phyloP scores from a whole-genome alignment of 1,140 invertebrate species.

The Trichogramma pretiosum region DNA sequence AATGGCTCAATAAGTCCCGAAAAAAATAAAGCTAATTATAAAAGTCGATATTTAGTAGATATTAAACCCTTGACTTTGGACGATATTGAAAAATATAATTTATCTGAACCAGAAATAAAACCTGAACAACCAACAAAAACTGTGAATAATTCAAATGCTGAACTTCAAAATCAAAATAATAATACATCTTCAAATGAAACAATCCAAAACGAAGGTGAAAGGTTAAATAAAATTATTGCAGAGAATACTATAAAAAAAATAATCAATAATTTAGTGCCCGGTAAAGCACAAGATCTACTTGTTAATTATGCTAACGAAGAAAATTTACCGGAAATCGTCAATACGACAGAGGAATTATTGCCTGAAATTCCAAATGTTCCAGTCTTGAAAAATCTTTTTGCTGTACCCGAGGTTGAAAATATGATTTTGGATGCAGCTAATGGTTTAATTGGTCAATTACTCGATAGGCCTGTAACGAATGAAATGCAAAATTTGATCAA shows the following conservation, averaged over 20 bases:
- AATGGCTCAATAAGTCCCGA: no score
- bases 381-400: conserved; percentile 27
- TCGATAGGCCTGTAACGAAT: conserved; percentile 4
- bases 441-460: conserved; percentile 17
- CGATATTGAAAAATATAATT: no score
- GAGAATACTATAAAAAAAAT: conserved; percentile 27
- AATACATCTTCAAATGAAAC: not conserved
- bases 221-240: conserved; percentile 19
- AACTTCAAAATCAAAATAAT: no score
- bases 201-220: not conserved
- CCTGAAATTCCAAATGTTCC: conserved; percentile 27
- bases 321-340: conserved; percentile 2
- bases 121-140: no score
- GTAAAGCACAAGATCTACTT: conserved; percentile 6
- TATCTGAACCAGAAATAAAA: no score
- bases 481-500: conserved; percentile 12
- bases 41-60: no score
- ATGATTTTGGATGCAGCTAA: conserved; percentile 24
- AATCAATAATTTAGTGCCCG: conserved; percentile 27
- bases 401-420: conserved; percentile 24
- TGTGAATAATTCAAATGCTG: no score
- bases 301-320: conserved; percentile 8
- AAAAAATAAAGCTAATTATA: no score
- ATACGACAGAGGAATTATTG: conserved; percentile 17
- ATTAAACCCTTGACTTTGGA: no score